Evolutionary conservation across 2,888 invertebrate species (phyloP).

Genomic region (Mycalesis mineus): DNA sequence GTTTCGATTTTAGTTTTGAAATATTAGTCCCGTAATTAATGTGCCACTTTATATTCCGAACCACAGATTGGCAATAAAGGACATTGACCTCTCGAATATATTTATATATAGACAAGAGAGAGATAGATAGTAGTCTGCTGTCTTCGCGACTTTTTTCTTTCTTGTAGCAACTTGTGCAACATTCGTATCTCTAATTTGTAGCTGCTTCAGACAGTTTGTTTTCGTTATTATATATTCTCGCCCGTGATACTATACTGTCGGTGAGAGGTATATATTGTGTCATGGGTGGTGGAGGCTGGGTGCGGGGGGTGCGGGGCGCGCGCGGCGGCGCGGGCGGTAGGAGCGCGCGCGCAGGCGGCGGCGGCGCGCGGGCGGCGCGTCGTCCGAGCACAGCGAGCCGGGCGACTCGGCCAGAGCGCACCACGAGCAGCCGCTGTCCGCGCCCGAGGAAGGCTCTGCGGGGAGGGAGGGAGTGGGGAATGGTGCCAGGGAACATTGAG

Average conservation of each 20-base stretch:
- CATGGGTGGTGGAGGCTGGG: background rate
- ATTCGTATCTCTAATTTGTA: no score
- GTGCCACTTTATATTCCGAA: no score
- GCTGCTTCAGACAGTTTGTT: no score
- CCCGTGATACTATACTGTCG: background rate
- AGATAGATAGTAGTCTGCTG: no score
- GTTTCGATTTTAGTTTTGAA: no score
- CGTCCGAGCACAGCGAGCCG: constrained; percentile 26
- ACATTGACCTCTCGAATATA: no score
- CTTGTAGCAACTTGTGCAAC: no score
- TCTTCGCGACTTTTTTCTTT: no score
- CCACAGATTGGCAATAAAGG: no score
- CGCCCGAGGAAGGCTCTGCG: constrained; percentile 57
- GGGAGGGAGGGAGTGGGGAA: constrained; percentile 25
- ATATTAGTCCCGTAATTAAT: no score
- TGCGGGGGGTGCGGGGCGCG: constrained; percentile 23
- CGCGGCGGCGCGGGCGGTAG: constrained; percentile 29
- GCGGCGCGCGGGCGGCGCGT: constrained; percentile 24
- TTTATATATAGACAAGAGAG: no score
- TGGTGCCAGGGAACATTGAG: background rate
- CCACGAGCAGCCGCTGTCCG: constrained; percentile 47
- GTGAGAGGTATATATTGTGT: background rate
- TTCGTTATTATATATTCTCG: no score
- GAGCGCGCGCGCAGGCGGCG: constrained; percentile 37
- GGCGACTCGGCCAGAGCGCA: constrained; percentile 45